Evolutionary conservation across 2,113 vertebrate species (phyloP).

Genomic region (Alectura lathami): DNA sequence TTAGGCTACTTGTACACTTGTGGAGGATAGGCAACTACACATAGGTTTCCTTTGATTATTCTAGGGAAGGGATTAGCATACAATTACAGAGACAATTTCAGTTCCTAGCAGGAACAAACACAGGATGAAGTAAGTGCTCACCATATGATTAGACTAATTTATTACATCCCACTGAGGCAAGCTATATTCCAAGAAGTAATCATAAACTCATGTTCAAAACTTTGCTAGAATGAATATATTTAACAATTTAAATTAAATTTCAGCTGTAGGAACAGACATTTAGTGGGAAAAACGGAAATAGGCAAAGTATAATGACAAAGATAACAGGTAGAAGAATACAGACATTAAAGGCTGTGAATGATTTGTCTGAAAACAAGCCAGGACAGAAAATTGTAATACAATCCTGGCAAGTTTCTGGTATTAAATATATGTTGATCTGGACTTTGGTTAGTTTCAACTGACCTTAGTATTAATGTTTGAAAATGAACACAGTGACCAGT

Average conservation of each 20-base stretch:
- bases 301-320: conserved; percentile 11
- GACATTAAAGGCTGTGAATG: background rate
- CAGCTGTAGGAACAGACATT: conserved; percentile 30
- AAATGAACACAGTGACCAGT: conserved; percentile 41
- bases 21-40: conserved; percentile 28
- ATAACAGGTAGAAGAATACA: background rate
- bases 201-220: conserved; percentile 64
- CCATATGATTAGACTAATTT: conserved; percentile 76
- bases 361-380: background rate
- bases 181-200: conserved; percentile 67
- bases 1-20: conserved; percentile 55
- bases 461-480: conserved; percentile 39
- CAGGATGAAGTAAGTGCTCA: conserved; percentile 66
- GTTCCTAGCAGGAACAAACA: conserved; percentile 68
- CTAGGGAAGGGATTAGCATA: conserved; percentile 74
- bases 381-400: background rate
- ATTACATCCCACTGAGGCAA: conserved; percentile 61
- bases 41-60: conserved; percentile 65
- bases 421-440: background rate
- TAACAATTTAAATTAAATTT: conserved; percentile 69
- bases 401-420: background rate
- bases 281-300: conserved; percentile 30
- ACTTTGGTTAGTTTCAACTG: conserved; percentile 18
- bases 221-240: conserved; percentile 49
- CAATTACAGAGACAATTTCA: conserved; percentile 75